Percentiles rank a stretch among this genome's conserved stretches.
Conservation (phyloP, 2,797 vertebrate genomes). For the Neomorphus geoffroyi region DNA sequence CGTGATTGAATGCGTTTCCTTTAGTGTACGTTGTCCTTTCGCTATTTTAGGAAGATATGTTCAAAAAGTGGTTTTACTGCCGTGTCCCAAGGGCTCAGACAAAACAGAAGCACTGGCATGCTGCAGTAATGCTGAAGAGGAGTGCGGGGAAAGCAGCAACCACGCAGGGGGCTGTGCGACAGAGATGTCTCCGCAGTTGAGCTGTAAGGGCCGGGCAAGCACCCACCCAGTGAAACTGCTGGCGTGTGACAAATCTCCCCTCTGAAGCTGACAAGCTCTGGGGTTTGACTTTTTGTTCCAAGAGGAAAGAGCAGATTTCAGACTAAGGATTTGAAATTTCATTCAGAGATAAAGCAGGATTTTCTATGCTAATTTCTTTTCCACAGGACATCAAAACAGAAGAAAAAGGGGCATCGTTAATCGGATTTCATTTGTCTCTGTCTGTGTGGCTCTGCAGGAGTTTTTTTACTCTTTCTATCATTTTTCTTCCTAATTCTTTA, state of each 20-base stretch:
- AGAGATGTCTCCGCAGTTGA: neutral
- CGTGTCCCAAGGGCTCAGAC: neutral
- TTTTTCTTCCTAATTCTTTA: neutral
- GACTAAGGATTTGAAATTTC: slow-evolving; percentile 64
- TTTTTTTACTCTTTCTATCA: neutral
- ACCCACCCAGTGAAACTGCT: neutral
- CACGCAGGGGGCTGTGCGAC: neutral
- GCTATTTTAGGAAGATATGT: slow-evolving; percentile 14
- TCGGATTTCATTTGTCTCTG: slow-evolving; percentile 13
- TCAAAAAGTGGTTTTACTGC: neutral
- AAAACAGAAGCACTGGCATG: neutral
- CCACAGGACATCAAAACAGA: slow-evolving; percentile 43
- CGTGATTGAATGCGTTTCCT: neutral
- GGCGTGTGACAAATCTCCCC: slow-evolving; percentile 65
- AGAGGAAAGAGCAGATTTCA: slow-evolving; percentile 48
- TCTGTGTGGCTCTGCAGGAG: neutral
- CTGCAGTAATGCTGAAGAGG: neutral
- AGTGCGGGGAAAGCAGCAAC: neutral
- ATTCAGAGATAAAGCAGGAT: slow-evolving; percentile 67
- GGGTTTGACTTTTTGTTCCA: slow-evolving; percentile 42
- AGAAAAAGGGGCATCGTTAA: slow-evolving; percentile 1
- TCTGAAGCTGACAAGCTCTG: slow-evolving; percentile 45
- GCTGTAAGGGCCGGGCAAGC: neutral
- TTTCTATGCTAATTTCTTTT: slow-evolving; percentile 71
- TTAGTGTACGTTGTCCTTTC: neutral